Base-by-base conservation (phyloP, 2,113 vertebrate genomes). In the Probosciger aterrimus region DNA sequence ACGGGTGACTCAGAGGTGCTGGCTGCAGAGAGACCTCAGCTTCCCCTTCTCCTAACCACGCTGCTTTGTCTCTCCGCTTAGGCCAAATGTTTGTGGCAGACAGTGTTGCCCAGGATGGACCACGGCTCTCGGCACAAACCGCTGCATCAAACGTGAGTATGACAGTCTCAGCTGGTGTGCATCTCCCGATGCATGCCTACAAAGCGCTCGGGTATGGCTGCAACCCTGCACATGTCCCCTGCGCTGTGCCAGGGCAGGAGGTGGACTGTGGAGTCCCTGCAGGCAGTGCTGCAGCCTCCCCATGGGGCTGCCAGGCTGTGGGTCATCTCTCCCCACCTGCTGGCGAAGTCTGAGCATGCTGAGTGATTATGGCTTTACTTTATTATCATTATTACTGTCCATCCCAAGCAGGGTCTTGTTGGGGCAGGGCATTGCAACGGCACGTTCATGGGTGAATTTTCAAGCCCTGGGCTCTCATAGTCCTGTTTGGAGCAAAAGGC, bases 31-130 rank as follows among this genome's bases (percentile, higher is more conserved):
- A 92, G 90, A 87, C 81, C 89, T 94, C 78, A 15, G 91, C 83
- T 95, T 90, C 60, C 55, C 70, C 37, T 82, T 91, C 76, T 70
- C 64, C 86, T 90, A 95, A 97, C 97, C 93, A 47, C 71, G 2
- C 84, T 91, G 63, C 85, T 96, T 90, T 97, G 88, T 97, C 46
- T 95, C 79, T 94, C 91, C 91, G 71, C 91, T 88, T 97, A 99
- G 99, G 97, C 98, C 99, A 64, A 99, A 99, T 23, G 98, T 99
- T 93, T 99, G 99, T 69, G 99, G 99, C 97, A 98, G 99, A 97
- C 99, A 99, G 92, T 99, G 99, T 97, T 99, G 99, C 98, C 98
- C 98, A 14, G 99, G 99, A 70, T 99, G 99, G 99, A 99, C 98
- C 24, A 97, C 98, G 5, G 99, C 99, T 80, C 98, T 98, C 16